Conservation (phyloP, 1,140 invertebrate genomes). For the Drosophila suzukii region DNA sequence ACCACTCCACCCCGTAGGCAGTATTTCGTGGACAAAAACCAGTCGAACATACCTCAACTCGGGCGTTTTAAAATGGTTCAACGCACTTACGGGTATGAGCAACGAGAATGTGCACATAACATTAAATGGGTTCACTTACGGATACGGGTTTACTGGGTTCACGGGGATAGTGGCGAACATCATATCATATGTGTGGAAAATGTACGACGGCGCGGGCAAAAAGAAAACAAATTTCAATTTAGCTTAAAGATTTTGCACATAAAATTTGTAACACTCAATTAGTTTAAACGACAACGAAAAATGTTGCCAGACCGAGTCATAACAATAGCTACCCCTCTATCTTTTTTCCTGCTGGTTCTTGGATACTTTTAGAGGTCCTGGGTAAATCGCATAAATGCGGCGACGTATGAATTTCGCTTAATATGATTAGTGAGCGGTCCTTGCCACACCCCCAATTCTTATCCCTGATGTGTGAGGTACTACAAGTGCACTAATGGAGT, state of each 20-base stretch:
- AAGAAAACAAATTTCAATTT: constrained; percentile 81
- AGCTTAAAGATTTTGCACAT: constrained; percentile 82
- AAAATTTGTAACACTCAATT: constrained; percentile 84
- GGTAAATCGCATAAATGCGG: constrained; percentile 76
- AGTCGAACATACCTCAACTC: constrained; percentile 59
- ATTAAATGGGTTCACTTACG: constrained; percentile 78
- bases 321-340: constrained; percentile 46
- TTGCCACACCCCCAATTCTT: constrained; percentile 3
- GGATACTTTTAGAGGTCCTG: constrained; percentile 27
- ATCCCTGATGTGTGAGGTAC: constrained; percentile 30
- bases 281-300: constrained; percentile 80
- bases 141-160: constrained; percentile 1
- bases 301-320: constrained; percentile 64
- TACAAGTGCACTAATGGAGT: constrained; percentile 63
- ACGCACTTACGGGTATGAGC: constrained; percentile 62
- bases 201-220: constrained; percentile 44
- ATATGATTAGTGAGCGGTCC: constrained; percentile 75
- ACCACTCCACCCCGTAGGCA: constrained; percentile 26
- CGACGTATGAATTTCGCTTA: constrained; percentile 82
- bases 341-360: constrained; percentile 35
- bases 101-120: constrained; percentile 72
- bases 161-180: constrained; percentile 22
- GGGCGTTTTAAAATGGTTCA: constrained; percentile 62
- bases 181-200: constrained; percentile 57
- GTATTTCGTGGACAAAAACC: constrained; percentile 36